Conservation (phyloP, 1,140 invertebrate species). For the Aphelenchoides fujianensis region DNA sequence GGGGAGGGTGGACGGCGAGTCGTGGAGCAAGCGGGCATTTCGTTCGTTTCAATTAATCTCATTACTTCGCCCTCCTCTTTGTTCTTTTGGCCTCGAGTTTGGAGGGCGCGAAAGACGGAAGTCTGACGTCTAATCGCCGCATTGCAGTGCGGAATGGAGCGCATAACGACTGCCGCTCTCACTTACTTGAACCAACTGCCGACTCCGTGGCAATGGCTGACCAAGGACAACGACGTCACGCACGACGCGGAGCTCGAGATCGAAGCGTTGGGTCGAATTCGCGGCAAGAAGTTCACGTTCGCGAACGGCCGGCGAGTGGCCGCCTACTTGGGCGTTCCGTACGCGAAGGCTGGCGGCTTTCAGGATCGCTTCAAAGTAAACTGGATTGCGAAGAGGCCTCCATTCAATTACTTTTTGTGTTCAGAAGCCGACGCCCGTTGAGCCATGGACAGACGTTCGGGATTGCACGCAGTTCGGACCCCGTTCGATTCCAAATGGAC, state of each 20-base stretch:
- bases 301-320: constrained; percentile 37
- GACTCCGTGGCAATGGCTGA: background rate
- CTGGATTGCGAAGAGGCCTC: constrained; percentile 21
- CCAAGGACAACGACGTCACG: background rate
- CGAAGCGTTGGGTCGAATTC: constrained; percentile 27
- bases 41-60: too few species aligned
- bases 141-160: background rate
- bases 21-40: too few species aligned
- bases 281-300: constrained; percentile 41
- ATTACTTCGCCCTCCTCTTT: too few species aligned
- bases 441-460: constrained; percentile 4
- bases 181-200: background rate
- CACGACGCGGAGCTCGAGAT: background rate
- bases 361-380: constrained; percentile 50
- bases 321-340: constrained; percentile 56
- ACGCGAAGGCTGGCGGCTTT: constrained; percentile 43
- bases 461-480: constrained; percentile 15
- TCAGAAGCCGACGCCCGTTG: constrained; percentile 6
- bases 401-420: background rate
- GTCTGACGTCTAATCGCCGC: too few species aligned
- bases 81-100: too few species aligned
- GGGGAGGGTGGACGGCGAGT: too few species aligned
- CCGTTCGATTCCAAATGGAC: constrained; percentile 16
- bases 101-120: too few species aligned
- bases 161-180: background rate